Evolutionary conservation across 2,113 vertebrate genomes (phyloP).

Genomic region (Brienomyrus longianalis): DNA sequence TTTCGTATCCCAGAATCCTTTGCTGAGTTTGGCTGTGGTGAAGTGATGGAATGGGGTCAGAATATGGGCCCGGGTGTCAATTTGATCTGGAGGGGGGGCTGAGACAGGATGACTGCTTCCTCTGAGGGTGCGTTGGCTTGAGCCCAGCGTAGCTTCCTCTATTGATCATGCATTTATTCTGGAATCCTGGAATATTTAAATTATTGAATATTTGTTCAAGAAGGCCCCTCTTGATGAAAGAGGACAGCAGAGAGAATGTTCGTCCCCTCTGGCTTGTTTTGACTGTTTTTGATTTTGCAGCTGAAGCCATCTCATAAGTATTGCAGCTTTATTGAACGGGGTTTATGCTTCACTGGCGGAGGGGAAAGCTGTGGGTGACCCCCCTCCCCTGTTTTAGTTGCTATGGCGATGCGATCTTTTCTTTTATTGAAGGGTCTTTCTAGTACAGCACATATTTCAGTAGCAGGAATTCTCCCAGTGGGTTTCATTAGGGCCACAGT

Average conservation of each 20-base stretch:
- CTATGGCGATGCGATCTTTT: conserved; percentile 1
- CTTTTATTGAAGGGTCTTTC: conserved; percentile 10
- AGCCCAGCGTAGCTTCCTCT: background rate
- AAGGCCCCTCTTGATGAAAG: background rate
- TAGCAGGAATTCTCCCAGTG: conserved; percentile 26
- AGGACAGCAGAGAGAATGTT: background rate
- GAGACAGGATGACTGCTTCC: conserved; percentile 1
- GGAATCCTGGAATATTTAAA: background rate
- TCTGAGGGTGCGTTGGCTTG: conserved; percentile 23
- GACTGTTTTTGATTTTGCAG: background rate
- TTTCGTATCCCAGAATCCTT: conserved; percentile 74
- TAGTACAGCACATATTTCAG: conserved; percentile 11
- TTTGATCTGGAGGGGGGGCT: background rate
- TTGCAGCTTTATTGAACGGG: background rate
- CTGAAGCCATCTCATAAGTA: background rate
- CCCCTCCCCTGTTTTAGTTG: background rate
- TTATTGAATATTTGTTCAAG: background rate
- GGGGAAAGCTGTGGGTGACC: background rate
- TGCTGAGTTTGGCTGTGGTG: conserved; percentile 75
- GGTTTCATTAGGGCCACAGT: conserved; percentile 35
- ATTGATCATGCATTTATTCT: background rate
- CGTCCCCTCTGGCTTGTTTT: background rate
- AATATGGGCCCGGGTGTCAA: background rate
- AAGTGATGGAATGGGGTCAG: conserved; percentile 44
- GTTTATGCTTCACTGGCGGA: background rate